A percentile compares a stretch with the other conserved stretches of the same genome.
Conservation (phyloP, 2,113 vertebrate species). For the Lophura nycthemera region DNA sequence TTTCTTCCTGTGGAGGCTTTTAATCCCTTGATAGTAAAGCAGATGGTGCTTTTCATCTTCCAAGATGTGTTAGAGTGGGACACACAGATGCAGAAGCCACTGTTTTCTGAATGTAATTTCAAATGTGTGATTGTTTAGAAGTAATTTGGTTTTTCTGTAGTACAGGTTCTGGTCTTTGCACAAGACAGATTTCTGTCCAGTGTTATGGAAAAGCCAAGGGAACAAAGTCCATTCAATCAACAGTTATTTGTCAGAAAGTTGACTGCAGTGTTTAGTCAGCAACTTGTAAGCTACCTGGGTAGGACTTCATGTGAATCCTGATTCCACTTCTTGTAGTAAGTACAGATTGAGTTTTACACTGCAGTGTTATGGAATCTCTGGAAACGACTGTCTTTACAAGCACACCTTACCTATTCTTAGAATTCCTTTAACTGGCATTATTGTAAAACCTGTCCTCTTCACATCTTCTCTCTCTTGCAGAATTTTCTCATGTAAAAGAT, state of each 20-base stretch:
- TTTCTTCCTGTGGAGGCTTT: neutral
- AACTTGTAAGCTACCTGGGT: neutral
- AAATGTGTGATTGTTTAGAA: neutral
- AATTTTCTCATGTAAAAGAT: conserved; percentile 92
- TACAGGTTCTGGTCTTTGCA: neutral
- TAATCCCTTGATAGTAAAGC: neutral
- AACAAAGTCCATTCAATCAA: neutral
- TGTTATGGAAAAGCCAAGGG: neutral
- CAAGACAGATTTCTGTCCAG: neutral
- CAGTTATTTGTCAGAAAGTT: neutral
- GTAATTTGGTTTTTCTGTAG: neutral
- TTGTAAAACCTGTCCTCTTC: neutral
- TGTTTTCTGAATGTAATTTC: neutral
- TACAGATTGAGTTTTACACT: neutral
- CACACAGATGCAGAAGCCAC: neutral
- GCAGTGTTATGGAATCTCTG: neutral
- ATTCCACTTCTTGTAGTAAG: neutral
- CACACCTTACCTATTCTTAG: neutral
- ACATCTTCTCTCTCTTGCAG: conserved; percentile 59
- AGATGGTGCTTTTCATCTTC: neutral
- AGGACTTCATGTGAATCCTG: neutral
- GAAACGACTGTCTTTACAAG: neutral
- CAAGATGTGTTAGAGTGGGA: neutral
- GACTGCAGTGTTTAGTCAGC: neutral
- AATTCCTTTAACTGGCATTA: neutral